Base-by-base conservation (phyloP, 2,888 invertebrate genomes). In the Yponomeuta malinellus region DNA sequence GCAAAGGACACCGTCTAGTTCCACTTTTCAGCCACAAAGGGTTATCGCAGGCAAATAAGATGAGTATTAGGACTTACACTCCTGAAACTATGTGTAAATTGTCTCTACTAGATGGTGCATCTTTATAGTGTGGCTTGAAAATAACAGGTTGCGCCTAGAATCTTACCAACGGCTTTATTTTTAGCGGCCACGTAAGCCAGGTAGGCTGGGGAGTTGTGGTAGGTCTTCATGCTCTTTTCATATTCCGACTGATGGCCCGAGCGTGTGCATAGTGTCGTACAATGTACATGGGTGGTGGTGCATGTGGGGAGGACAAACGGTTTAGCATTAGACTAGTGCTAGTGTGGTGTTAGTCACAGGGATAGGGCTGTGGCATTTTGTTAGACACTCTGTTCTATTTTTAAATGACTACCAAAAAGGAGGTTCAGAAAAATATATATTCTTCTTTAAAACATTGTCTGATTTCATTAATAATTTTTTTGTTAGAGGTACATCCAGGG, bases 161-260 rank as follows among this genome's bases (percentile, higher is more conserved):
- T 81, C 91, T 91, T 94, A 95, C 95, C 95, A 81, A 95, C 96
- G 76, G 97, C 96, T 88, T 96, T 96, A 87, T 96, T 97, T 93
- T 98, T 99, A 74, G 98, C 98, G 73, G 98, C 96, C 76, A 98
- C 94, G 89, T 96, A 99, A 59, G 98, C 96, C 82, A 98, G 94
- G 88, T 98, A 97, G 48, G 98, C 97, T 70, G 98, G 98, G 63
- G 98, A 98, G 89, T 96, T 98, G 91, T 99, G 98, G 89, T 99
- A 99, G 37, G 95, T 94, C 93, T 98, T 98, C 87, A 99, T 90
- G 74, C 95, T 95, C 85, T 98, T 98, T 84, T 98, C 98, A 87
- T 99, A 99, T 87, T 97, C 97, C 81, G 96, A 88, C 96, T 96
- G 75, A 75, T 71, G 77, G 81, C 78, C 81, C 77, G 79, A 79